Evolutionary conservation across 1,140 invertebrate species (phyloP), one percentile per base, ranked within the genome.

Genomic region (Diorhabda carinulata): DNA sequence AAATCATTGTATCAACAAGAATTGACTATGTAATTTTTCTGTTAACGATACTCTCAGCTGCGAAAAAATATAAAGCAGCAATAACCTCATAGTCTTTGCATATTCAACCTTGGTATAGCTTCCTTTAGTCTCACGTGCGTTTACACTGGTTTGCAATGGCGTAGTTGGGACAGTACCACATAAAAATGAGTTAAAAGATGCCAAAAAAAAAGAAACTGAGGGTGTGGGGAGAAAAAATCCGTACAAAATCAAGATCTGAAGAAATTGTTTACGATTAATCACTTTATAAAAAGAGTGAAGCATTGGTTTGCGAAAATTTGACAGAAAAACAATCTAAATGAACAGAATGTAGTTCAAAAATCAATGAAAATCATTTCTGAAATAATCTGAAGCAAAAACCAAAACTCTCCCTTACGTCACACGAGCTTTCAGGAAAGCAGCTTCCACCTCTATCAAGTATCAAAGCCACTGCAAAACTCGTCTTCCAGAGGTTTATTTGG

Each of bases 81-180:
- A 9, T 57, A 65, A 65, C 64, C 64, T 65, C 52, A 45, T 5
- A 40, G 52, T 65, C 57, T 45, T 57, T 65, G 64, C 64, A 65
- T 65, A 65, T 40, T 65, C 57, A 47, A 65, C 64, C 64, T 65
- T 65, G 64, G 64, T 41, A 40, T 40, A 65, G 56, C 64, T 65
- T 65, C 64, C 64, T 65, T 65, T 52, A 65, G 56, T 45, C 57
- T 65, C 64, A 65, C 64, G 64, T 65, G 64, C 64, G 57, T 57
- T 64, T n/a, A 45, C 62, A 62, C 47, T 52, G 47, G 47, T 52
- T 52, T 52, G 47, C 47, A 52, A n/a, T 52, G 47, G 47, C 47
- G 47, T n/a, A 6, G 47, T 8, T 52, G 2, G 8, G 8, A 6
- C 47, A 52, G 4, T 52, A 1, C 2, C 45, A 52, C 8, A 1